Base-by-base conservation (phyloP, 2,797 vertebrate species). In the Odontamblyopus lacepedii region DNA sequence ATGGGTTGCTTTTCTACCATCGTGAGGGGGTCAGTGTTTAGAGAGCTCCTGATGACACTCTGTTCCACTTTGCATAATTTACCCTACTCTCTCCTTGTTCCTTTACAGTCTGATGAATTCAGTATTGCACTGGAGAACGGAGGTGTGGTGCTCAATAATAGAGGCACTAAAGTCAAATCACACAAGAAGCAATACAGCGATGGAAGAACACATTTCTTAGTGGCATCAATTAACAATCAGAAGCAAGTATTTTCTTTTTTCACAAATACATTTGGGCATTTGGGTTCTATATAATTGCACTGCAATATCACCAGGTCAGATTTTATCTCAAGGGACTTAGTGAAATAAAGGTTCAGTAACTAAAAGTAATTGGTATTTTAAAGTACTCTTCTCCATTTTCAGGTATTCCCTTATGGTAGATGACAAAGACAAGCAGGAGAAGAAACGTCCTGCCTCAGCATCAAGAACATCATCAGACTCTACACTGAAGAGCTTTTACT, bases 91-190 rank as follows among this genome's bases (percentile, higher is more conserved):
- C 0, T 12, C n/a, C 44, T 35, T 75, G 0, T 82, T 3, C 67
- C 13, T 3, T 90, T 90, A 82, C 86, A 99, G 98, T 62, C 94
- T 30, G 95, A 96, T 18, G 91, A 95, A 79, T 95, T 99, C 87
- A 96, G 95, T 77, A 90, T 99, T 71, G 95, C 94, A 0, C 81
- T 99, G 94, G 95, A 96, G 64, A 97, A 98, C 1, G 97, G 98
- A 50, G 94, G 93, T 0, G 95, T 99, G 11, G 89, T 97, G 80
- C 87, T 99, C 87, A 95, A 94, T 75, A 91, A 88, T 79, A 96
- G 89, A 81, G 96, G 96, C 70, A 92, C 84, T 26, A 95, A 93
- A 88, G 93, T 99, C 69, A 95, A 94, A 81, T 95, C 95, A 0
- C 85, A 93, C 69, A 94, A 94, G 64, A 94, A 94, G 78, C 94